These are phyloP conservation scores for Anorthoa munda DNA, from an alignment of 2,888 invertebrate species.

Conservation along the genomic window DNA sequence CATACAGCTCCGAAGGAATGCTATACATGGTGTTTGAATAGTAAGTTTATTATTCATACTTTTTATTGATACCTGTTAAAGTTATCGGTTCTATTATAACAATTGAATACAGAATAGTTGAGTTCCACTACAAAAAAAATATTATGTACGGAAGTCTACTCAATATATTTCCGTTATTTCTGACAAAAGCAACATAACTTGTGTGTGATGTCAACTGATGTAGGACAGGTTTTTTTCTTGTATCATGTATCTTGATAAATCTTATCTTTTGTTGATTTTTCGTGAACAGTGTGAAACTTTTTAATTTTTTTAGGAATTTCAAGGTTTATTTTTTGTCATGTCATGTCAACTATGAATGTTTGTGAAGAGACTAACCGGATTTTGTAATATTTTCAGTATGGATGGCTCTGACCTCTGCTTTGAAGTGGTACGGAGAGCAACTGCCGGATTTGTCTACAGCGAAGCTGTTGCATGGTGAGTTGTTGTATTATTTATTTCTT, in stretches of 20 bases:
- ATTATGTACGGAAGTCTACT: neutral
- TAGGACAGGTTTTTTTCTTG: neutral
- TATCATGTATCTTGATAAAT: neutral
- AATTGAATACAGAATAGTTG: neutral
- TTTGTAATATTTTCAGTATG: conserved; percentile 94
- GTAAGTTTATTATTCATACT: conserved; percentile 92
- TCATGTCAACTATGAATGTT: neutral
- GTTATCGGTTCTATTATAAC: neutral
- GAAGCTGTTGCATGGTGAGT: conserved; percentile 99
- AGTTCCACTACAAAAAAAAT: neutral
- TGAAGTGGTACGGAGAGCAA: conserved; percentile 98
- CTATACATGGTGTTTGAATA: conserved; percentile 99
- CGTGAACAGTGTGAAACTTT: neutral
- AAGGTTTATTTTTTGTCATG: neutral
- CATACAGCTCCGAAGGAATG: conserved; percentile 99
- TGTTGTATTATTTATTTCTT: conserved; percentile 1
- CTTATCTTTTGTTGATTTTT: conserved; percentile 6
- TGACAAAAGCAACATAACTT: neutral
- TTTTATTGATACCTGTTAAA: neutral
- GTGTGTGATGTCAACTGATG: neutral
- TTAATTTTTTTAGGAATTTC: neutral
- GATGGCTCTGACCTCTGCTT: conserved; percentile 99
- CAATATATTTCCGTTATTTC: neutral
- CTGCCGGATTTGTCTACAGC: conserved; percentile 99
- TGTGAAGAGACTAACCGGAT: conserved; percentile 11